Base-by-base conservation (phyloP, 2,888 invertebrate genomes). In the Diloba caeruleocephala region DNA sequence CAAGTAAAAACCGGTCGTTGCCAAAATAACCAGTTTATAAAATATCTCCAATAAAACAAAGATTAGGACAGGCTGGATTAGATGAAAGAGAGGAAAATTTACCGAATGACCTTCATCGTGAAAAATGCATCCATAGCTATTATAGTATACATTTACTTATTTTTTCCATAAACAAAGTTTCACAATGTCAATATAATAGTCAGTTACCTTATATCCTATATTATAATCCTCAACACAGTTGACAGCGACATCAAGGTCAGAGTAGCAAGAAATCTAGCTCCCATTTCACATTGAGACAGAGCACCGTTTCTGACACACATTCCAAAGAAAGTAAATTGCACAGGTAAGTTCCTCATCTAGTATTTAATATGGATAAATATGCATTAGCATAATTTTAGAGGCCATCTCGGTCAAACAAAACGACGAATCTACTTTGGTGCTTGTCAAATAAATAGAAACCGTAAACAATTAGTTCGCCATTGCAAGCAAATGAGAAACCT, bases 11-110 rank as follows among this genome's bases (percentile, higher is more conserved):
- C 64, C 71, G 57, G 61, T 43, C 34, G 23, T 33, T 58, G 46
- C 53, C 53, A 48, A 42, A 55, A 58, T 45, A 45, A 50, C 52
- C 65, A 65, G 71, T 70, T 64, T 36, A n/a, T n/a, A n/a, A n/a
- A n/a, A n/a, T n/a, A n/a, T n/a, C n/a, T n/a, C n/a, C n/a, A n/a
- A n/a, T n/a, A n/a, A n/a, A n/a, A n/a, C n/a, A n/a, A n/a, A n/a
- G n/a, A n/a, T n/a, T n/a, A n/a, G n/a, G n/a, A n/a, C n/a, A n/a
- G n/a, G n/a, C n/a, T n/a, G n/a, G n/a, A n/a, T n/a, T n/a, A n/a
- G n/a, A n/a, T n/a, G n/a, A n/a, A n/a, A n/a, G n/a, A n/a, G n/a
- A n/a, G n/a, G n/a, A n/a, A n/a, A n/a, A n/a, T 41, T 38, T 19
- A 8, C 12, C 14, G 44, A 28, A n/a, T 45, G 7, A 51, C 42